Evolutionary conservation across 1,140 invertebrate genomes (phyloP), one percentile per base, ranked within the genome.

Genomic region (Neodiprion fabricii): DNA sequence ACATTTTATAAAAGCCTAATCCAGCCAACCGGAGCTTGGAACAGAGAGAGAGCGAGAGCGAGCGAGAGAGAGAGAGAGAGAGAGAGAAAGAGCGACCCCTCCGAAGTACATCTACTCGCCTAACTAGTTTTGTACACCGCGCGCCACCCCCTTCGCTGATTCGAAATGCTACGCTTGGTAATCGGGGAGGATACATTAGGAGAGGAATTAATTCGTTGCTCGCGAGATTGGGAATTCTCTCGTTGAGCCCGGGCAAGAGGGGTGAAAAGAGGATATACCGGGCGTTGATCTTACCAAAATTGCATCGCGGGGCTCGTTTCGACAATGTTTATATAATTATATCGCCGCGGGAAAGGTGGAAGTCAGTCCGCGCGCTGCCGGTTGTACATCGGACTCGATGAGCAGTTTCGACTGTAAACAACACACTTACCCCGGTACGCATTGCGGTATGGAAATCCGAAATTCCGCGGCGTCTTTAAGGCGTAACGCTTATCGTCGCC

Each of bases 121-220:
- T 83, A 85, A 85, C 82, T 85, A 85, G 84, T 84, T 85, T 80
- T 75, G 74, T 79, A 48, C 40, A 71, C 70, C 66, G 40, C 7
- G 49, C n/a, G 61, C 75, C 74, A 77, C 78, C 75, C 67, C 73
- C 72, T 61, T 11, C 68, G 40, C 50, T 69, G 68, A 28, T 47
- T 78, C 77, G 77, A 72, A 74, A 72, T 79, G 78, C 83, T 83
- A 79, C 79, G 75, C 70, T 23, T 61, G 70, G 70, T 76, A 79
- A 82, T 82, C 77, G 78, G 67, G 73, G 76, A 74, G 76, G 75
- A 76, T 78, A 79, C 80, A 81, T 83, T 82, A 85, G 79, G 65
- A 82, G 80, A 84, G 78, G 79, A 86, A 85, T 85, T 86, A 85
- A 85, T 86, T 85, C 79, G 79, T 82, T 84, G 68, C 53, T 71